A percentile compares a stretch with the other conserved stretches of the same genome.
Evolutionary conservation across 2,888 invertebrate genomes (phyloP).

Genomic region (Chesias legatella): DNA sequence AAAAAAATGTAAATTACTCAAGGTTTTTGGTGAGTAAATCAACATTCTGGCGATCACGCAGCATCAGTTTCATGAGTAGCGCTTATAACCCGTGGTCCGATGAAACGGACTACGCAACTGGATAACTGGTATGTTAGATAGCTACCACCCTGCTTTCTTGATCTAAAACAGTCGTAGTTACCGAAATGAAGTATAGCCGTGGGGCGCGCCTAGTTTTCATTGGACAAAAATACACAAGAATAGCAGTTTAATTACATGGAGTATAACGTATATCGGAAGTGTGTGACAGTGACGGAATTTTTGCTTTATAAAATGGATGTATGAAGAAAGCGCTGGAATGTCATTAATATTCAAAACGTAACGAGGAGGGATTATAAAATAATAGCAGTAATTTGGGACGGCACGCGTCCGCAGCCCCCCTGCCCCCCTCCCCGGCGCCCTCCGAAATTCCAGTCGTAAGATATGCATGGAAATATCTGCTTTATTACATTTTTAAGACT

Average conservation of each 20-base stretch:
- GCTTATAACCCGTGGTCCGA: too few species aligned
- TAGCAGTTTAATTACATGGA: too few species aligned
- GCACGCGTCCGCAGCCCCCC: slow-evolving; percentile 50
- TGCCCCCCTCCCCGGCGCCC: slow-evolving; percentile 38
- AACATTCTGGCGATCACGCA: background rate
- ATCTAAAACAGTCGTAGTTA: too few species aligned
- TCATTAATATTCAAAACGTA: slow-evolving; percentile 79
- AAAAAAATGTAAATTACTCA: background rate
- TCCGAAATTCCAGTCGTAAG: slow-evolving; percentile 71
- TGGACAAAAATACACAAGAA: background rate
- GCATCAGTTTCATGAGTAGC: too few species aligned
- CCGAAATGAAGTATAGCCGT: too few species aligned
- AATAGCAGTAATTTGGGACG: slow-evolving; percentile 78
- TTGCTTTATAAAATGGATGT: slow-evolving; percentile 60
- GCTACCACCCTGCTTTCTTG: too few species aligned
- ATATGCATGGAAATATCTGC: slow-evolving; percentile 75
- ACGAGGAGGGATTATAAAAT: slow-evolving; percentile 79
- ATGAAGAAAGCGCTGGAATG: slow-evolving; percentile 69
- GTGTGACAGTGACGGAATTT: slow-evolving; percentile 60
- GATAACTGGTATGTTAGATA: too few species aligned
- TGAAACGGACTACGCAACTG: too few species aligned
- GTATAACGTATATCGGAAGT: slow-evolving; percentile 39
- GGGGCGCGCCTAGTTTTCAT: too few species aligned
- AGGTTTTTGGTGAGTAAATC: slow-evolving; percentile 11
- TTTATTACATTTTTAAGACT: slow-evolving; percentile 74